Evolutionary conservation across 2,797 vertebrate genomes (phyloP).

Genomic region (Garrulus glandarius): DNA sequence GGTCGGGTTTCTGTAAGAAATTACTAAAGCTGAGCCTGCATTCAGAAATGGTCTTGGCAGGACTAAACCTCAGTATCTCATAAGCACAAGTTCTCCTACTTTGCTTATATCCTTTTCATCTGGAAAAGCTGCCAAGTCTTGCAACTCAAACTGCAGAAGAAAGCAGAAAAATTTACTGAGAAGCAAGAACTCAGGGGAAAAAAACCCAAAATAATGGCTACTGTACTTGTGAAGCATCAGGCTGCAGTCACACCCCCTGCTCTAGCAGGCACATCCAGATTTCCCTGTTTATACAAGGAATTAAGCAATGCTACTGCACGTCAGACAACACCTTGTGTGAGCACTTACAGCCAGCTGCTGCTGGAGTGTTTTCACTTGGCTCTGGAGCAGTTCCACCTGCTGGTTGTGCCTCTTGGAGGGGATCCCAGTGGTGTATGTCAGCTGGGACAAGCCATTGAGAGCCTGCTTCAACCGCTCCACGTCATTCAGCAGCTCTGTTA

Average conservation of each 20-base stretch:
- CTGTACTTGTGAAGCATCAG: background rate
- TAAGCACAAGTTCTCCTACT: background rate
- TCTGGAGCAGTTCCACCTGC: conserved; percentile 87
- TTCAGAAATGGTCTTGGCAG: background rate
- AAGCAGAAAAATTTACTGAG: background rate
- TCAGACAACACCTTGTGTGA: background rate
- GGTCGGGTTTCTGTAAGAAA: background rate
- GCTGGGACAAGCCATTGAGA: conserved; percentile 90
- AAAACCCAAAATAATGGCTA: rapidly evolving
- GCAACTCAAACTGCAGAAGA: background rate
- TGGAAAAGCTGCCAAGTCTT: background rate
- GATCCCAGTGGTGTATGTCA: conserved; percentile 82
- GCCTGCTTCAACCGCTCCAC: conserved; percentile 93
- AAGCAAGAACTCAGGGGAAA: background rate
- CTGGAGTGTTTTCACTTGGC: conserved; percentile 88
- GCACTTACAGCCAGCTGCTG: conserved; percentile 95
- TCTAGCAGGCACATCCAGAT: background rate
- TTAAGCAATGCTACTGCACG: background rate
- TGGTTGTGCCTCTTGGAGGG: conserved; percentile 86
- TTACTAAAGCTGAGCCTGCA: background rate
- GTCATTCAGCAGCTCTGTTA: conserved; percentile 91
- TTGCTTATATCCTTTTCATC: background rate
- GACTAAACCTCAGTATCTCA: rapidly evolving
- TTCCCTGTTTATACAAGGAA: background rate
- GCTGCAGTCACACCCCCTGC: background rate